phyloP scores from a whole-genome alignment of 2,888 invertebrate genomes.

The Galeruca laticollis region DNA sequence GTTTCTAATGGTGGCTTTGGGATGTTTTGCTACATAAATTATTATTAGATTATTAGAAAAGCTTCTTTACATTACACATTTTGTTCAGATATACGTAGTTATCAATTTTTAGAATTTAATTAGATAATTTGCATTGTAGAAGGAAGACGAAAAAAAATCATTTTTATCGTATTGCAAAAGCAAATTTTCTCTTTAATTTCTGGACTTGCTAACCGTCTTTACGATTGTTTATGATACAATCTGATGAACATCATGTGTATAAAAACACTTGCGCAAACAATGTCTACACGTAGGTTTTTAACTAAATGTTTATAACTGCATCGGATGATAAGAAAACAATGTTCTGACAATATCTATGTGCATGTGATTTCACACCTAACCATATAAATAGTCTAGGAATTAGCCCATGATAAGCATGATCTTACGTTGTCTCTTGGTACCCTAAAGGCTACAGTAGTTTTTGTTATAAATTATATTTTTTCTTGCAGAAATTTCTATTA shows the following conservation, averaged over 20 bases:
- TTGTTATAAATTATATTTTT: neutral
- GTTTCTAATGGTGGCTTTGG: conserved; percentile 59
- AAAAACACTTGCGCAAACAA: conserved; percentile 23
- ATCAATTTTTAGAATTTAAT: neutral
- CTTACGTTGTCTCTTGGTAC: neutral
- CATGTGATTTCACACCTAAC: conserved; percentile 44
- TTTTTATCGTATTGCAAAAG: neutral
- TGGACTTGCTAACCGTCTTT: neutral
- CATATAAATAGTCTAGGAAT: conserved; percentile 23
- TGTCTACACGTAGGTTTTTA: conserved; percentile 27
- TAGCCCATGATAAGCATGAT: conserved; percentile 15
- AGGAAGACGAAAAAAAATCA: too few relatives aligned
- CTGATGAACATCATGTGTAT: conserved; percentile 28
- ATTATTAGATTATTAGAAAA: conserved; percentile 48
- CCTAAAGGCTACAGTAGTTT: neutral
- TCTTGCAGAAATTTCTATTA: neutral
- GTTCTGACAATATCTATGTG: conserved; percentile 32
- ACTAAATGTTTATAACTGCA: conserved; percentile 36
- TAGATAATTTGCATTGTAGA: neutral
- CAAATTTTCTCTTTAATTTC: neutral
- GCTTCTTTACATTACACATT: conserved; percentile 38
- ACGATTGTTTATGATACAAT: neutral
- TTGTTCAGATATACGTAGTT: conserved; percentile 26
- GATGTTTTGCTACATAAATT: conserved; percentile 56
- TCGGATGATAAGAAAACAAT: conserved; percentile 27